Percentiles rank a stretch among this genome's conserved stretches.
Evolutionary conservation across 2,888 invertebrate genomes (phyloP).

Genomic region (Drosophila dives): DNA sequence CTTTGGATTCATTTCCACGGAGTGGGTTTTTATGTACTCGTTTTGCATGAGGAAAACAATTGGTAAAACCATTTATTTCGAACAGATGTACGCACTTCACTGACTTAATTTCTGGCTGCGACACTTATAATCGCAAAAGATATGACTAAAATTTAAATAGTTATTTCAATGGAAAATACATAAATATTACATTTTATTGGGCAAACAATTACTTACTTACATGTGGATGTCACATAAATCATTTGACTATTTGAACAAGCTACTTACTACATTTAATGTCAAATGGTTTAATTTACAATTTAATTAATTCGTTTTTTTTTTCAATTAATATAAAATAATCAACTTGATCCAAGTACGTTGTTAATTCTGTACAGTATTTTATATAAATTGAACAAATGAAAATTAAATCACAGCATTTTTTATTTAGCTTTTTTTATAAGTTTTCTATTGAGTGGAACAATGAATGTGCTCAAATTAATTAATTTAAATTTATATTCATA

Average conservation of each 20-base stretch:
- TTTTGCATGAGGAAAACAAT: slow-evolving; percentile 40
- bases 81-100: slow-evolving; percentile 34
- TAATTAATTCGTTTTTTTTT: not conserved
- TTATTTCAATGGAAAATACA: not conserved
- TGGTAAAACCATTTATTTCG: slow-evolving; percentile 48
- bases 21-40: slow-evolving; percentile 29
- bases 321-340: no score
- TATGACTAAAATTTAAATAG: no score
- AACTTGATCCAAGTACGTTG: no score
- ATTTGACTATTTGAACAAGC: no score
- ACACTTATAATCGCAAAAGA: slow-evolving; percentile 3
- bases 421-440: not conserved
- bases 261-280: no score
- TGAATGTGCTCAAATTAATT: not conserved
- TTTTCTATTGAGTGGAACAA: not conserved
- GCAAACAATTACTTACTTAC: not conserved
- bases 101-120: slow-evolving; percentile 26
- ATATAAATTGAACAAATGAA: no score
- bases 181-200: no score
- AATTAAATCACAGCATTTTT: not conserved
- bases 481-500: not conserved
- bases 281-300: not conserved
- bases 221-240: not conserved
- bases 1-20: slow-evolving; percentile 36
- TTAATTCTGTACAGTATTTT: no score